A percentile compares a stretch with the other conserved stretches of the same genome.
Evolutionary conservation across 2,888 invertebrate genomes (phyloP).

Genomic region (Blomia tropicalis): DNA sequence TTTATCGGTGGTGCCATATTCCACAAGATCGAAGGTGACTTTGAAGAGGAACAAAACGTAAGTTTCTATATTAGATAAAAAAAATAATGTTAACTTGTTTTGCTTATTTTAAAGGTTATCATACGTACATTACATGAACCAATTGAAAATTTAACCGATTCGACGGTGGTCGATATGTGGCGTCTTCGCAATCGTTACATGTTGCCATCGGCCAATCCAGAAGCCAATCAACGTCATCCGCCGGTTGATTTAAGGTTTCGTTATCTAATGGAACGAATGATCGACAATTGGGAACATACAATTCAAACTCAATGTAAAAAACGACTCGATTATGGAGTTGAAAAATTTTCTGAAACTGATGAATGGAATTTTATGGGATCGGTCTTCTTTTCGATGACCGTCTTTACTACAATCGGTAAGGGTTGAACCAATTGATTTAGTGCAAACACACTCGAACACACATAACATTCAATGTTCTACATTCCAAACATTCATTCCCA

Average conservation of each 20-base stretch:
- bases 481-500: too few relatives aligned
- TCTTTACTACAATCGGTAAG: constrained; percentile 65
- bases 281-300: background rate
- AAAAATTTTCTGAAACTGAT: constrained; percentile 7
- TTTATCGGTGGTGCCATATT: constrained; percentile 64
- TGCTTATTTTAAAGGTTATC: background rate
- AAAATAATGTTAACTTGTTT: background rate
- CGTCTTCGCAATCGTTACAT: background rate
- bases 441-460: too few relatives aligned
- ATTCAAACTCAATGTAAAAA: background rate
- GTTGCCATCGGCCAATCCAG: background rate
- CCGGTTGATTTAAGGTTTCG: background rate
- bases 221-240: background rate
- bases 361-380: constrained; percentile 70
- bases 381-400: constrained; percentile 65
- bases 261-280: background rate
- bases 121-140: constrained; percentile 16
- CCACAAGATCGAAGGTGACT: constrained; percentile 53
- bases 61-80: background rate
- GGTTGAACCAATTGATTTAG: too few relatives aligned
- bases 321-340: constrained; percentile 1
- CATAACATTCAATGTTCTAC: too few relatives aligned
- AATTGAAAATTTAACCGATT: constrained; percentile 6
- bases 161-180: background rate
- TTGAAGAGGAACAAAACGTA: constrained; percentile 34